phyloP scores from a whole-genome alignment of 1,140 invertebrate species.

The Eurosta solidaginis region DNA sequence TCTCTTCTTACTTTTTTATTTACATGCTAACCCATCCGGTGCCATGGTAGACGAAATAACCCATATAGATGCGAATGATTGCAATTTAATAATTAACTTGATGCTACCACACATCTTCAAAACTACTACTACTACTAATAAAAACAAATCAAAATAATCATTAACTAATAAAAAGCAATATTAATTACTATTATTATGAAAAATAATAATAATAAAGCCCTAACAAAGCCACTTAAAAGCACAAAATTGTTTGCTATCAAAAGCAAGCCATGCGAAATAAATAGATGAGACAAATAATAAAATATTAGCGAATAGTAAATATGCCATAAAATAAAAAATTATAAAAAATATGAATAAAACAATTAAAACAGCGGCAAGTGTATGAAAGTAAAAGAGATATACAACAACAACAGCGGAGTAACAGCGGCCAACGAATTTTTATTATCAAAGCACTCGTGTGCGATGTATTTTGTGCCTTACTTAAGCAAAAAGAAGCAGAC shows the following conservation, averaged over 20 bases:
- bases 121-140: neutral
- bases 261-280: neutral
- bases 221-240: neutral
- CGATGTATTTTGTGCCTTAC: too few relatives aligned
- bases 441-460: too few relatives aligned
- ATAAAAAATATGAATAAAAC: too few relatives aligned
- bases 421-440: too few relatives aligned
- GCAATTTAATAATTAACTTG: neutral
- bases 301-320: neutral
- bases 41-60: conserved; percentile 33
- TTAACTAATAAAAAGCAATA: neutral
- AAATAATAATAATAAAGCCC: too few relatives aligned
- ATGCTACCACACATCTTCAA: conserved; percentile 15
- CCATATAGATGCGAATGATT: conserved; percentile 11
- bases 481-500: neutral
- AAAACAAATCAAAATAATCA: neutral
- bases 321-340: neutral
- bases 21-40: conserved; percentile 34
- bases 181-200: neutral
- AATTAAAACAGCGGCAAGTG: too few relatives aligned
- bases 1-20: conserved; percentile 31
- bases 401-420: too few relatives aligned
- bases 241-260: neutral
- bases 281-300: neutral
- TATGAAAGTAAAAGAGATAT: too few relatives aligned